phyloP scores from a whole-genome alignment of 1,140 invertebrate species.

The Drosophila grimshawi region DNA sequence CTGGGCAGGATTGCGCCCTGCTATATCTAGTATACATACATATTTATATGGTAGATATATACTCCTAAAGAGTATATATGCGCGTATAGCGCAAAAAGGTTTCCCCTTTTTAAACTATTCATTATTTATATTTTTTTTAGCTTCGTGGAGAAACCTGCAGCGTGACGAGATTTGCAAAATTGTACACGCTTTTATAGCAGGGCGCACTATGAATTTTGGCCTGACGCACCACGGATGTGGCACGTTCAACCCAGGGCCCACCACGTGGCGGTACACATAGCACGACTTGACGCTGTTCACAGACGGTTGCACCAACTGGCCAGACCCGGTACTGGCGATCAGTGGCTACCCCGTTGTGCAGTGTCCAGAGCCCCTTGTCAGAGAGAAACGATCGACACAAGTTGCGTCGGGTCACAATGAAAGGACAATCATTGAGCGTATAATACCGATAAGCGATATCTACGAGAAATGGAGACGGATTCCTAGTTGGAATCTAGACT shows the following conservation, averaged over 20 bases:
- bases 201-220: conserved; percentile 84
- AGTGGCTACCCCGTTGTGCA: conserved; percentile 84
- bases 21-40: conserved; percentile 26
- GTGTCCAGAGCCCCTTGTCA: conserved; percentile 80
- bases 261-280: conserved; percentile 84
- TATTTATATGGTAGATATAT: no score
- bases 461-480: conserved; percentile 23
- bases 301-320: conserved; percentile 84
- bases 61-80: conserved; percentile 1
- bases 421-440: no score
- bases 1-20: conserved; percentile 52
- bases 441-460: not conserved
- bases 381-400: conserved; percentile 18
- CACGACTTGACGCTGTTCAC: conserved; percentile 84
- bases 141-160: conserved; percentile 76
- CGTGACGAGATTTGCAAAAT: conserved; percentile 35
- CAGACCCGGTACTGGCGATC: conserved; percentile 84
- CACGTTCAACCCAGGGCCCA: conserved; percentile 81
- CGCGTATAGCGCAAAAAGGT: conserved; percentile 44
- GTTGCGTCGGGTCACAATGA: no score
- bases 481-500: not conserved
- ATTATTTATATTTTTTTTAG: conserved; percentile 24
- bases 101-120: conserved; percentile 11
- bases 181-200: conserved; percentile 61
- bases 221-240: conserved; percentile 75